phyloP scores from a whole-genome alignment of 2,888 invertebrate genomes.

The Tromatobia lineatoria region DNA sequence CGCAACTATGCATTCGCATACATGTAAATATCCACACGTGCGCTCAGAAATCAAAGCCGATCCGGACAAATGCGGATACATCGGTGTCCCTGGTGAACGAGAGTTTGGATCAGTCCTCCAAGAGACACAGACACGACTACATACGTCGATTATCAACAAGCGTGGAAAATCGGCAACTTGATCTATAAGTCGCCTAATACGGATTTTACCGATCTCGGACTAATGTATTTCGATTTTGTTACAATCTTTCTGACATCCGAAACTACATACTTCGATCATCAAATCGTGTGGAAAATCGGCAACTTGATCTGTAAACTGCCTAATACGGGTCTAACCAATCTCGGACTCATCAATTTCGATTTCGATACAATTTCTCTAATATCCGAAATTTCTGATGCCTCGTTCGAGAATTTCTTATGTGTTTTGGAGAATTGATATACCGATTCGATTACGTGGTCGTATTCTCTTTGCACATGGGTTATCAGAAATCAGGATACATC shows the following conservation, averaged over 20 bases:
- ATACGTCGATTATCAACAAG: slow-evolving; percentile 40
- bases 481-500: too few relatives aligned
- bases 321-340: too few relatives aligned
- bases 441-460: too few relatives aligned
- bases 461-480: too few relatives aligned
- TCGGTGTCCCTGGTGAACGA: background rate
- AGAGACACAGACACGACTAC: slow-evolving; percentile 37
- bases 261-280: background rate
- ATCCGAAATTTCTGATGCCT: too few relatives aligned
- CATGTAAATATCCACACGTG: slow-evolving; percentile 61
- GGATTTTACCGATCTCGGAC: background rate
- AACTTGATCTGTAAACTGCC: too few relatives aligned
- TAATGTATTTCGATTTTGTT: background rate
- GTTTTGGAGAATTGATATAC: too few relatives aligned
- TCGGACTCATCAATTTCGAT: too few relatives aligned
- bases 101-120: background rate
- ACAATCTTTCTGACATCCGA: slow-evolving; percentile 8
- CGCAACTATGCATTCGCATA: slow-evolving; percentile 62
- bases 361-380: too few relatives aligned
- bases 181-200: slow-evolving; percentile 19
- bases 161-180: background rate
- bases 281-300: too few relatives aligned
- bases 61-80: slow-evolving; percentile 5
- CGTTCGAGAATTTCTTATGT: too few relatives aligned
- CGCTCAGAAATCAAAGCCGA: background rate